Evolutionary conservation across 2,888 invertebrate species (phyloP).

Genomic region (Eudemis profundana): DNA sequence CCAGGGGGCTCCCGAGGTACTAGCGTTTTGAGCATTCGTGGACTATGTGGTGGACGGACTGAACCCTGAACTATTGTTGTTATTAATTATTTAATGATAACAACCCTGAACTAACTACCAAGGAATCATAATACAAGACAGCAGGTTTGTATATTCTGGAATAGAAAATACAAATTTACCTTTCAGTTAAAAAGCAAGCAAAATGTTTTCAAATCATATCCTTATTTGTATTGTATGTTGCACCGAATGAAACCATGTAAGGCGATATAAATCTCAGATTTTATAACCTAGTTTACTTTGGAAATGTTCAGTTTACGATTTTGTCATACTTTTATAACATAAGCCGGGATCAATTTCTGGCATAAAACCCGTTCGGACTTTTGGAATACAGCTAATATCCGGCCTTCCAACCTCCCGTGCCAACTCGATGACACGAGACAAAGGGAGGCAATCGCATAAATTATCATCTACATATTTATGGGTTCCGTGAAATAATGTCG

Average conservation of each 20-base stretch:
- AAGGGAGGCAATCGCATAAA: constrained; percentile 43
- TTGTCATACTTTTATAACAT: background rate
- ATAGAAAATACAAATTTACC: too few relatives aligned
- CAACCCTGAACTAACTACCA: too few relatives aligned
- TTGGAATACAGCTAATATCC: constrained; percentile 59
- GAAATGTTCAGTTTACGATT: background rate
- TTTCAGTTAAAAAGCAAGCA: too few relatives aligned
- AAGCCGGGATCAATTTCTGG: constrained; percentile 45
- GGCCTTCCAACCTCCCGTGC: constrained; percentile 68
- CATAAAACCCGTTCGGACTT: constrained; percentile 36
- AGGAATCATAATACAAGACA: too few relatives aligned
- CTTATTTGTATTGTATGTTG: too few relatives aligned
- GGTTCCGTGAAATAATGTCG: constrained; percentile 32
- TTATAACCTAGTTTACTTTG: background rate
- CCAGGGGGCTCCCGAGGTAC: too few relatives aligned
- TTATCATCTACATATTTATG: constrained; percentile 45
- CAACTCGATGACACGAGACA: constrained; percentile 60
- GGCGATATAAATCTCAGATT: background rate
- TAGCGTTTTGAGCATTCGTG: too few relatives aligned
- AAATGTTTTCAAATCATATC: too few relatives aligned
- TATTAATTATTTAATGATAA: too few relatives aligned
- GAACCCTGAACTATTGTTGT: too few relatives aligned
- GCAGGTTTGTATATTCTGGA: too few relatives aligned
- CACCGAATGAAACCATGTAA: background rate
- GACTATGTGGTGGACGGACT: too few relatives aligned